Evolutionary conservation across 2,888 invertebrate species (phyloP).

Genomic region (Nomada fabriciana): DNA sequence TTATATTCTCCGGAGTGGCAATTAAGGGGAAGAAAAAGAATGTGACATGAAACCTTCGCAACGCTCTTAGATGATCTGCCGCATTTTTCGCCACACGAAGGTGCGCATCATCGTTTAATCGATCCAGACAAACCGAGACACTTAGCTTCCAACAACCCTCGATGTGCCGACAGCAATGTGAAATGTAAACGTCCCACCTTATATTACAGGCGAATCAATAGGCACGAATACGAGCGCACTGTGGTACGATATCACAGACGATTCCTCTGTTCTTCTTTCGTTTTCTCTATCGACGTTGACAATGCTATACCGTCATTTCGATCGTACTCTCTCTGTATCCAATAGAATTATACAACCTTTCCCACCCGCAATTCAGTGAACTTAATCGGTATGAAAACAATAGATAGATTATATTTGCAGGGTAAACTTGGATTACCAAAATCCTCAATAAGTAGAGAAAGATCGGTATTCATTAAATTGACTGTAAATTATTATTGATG

Average conservation of each 20-base stretch:
- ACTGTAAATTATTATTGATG: slow-evolving; percentile 26
- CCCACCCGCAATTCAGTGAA: neutral
- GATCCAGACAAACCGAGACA: slow-evolving; percentile 59
- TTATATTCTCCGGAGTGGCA: neutral
- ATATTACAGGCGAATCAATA: slow-evolving; percentile 56
- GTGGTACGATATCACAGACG: slow-evolving; percentile 32
- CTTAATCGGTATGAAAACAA: slow-evolving; percentile 11
- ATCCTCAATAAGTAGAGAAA: neutral
- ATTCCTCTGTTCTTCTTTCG: slow-evolving; percentile 27
- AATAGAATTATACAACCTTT: neutral
- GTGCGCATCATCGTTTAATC: slow-evolving; percentile 47
- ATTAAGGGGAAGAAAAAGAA: neutral
- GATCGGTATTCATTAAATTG: slow-evolving; percentile 14
- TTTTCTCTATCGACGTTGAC: slow-evolving; percentile 21
- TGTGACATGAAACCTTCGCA: neutral
- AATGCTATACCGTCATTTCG: neutral
- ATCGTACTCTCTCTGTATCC: too few species aligned
- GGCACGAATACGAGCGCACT: slow-evolving; percentile 37
- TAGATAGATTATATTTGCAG: slow-evolving; percentile 12
- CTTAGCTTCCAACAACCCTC: slow-evolving; percentile 64
- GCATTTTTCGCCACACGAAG: slow-evolving; percentile 48
- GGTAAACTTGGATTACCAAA: slow-evolving; percentile 1
- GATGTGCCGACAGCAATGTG: slow-evolving; percentile 56
- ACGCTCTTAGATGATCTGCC: slow-evolving; percentile 6
- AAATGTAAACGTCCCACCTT: slow-evolving; percentile 57